Conservation (phyloP, 2,797 vertebrate species). For the Rallus crepitans region DNA sequence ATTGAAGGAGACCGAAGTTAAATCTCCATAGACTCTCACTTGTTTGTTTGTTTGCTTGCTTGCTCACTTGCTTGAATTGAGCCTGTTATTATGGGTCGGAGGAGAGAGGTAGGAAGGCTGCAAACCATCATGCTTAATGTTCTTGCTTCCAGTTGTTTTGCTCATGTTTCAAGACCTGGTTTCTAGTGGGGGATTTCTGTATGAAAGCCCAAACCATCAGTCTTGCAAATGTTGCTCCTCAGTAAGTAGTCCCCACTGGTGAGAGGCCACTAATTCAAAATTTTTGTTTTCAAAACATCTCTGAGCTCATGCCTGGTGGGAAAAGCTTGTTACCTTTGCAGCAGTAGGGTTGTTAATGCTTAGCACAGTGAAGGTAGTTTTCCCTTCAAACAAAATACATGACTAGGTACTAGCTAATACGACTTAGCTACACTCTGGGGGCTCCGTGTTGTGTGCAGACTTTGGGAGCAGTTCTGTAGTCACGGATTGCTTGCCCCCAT, state of each 20-base stretch:
- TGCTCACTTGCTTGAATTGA: neutral
- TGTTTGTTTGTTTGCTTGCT: neutral
- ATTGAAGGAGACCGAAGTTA: neutral
- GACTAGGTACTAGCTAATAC: neutral
- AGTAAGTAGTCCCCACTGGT: neutral
- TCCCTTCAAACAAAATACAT: conserved; percentile 38
- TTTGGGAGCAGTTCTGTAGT: neutral
- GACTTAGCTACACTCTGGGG: neutral
- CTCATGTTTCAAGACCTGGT: conserved; percentile 36
- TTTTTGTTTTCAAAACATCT: conserved; percentile 48
- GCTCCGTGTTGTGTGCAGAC: fast-evolving
- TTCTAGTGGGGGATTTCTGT: neutral
- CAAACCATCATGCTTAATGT: neutral
- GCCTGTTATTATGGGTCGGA: neutral
- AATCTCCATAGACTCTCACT: neutral
- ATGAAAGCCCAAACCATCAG: neutral
- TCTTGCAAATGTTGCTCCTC: conserved; percentile 60
- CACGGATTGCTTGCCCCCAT: neutral
- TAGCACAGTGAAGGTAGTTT: neutral
- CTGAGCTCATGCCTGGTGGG: conserved; percentile 1
- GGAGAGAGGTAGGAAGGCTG: neutral
- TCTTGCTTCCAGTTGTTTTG: neutral
- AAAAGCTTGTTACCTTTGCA: neutral
- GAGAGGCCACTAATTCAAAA: conserved; percentile 45
- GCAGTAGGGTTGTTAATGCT: neutral